Evolutionary conservation across 1,140 invertebrate genomes (phyloP).

Genomic region (Babylonia areolata): DNA sequence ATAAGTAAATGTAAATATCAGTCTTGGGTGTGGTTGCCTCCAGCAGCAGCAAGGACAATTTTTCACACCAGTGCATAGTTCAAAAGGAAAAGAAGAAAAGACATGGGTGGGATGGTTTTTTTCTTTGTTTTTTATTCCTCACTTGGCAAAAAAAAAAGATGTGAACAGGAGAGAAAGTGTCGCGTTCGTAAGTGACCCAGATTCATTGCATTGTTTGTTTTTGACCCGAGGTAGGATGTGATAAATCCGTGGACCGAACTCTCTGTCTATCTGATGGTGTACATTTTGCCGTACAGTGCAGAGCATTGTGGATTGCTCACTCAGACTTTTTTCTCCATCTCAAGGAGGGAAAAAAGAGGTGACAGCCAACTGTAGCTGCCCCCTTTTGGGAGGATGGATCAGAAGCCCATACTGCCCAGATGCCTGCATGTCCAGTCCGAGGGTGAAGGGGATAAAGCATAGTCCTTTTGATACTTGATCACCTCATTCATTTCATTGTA

Average conservation of each 20-base stretch:
- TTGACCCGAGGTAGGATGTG: not conserved
- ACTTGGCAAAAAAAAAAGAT: too few relatives aligned
- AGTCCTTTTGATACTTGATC: conserved; percentile 7
- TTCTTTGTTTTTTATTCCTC: too few relatives aligned
- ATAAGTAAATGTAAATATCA: not conserved
- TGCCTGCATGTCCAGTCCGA: too few relatives aligned
- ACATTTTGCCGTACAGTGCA: not conserved
- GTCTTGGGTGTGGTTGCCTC: not conserved
- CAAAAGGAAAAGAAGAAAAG: not conserved
- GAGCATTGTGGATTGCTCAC: conserved; percentile 5
- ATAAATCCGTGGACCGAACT: not conserved
- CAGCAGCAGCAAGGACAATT: not conserved
- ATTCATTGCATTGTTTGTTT: not conserved
- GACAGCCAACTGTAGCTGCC: not conserved
- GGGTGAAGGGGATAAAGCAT: too few relatives aligned
- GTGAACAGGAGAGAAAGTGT: too few relatives aligned
- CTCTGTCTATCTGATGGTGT: too few relatives aligned
- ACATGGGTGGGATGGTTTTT: not conserved
- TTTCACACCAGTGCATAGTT: not conserved
- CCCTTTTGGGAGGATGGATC: not conserved
- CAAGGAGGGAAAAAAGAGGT: too few relatives aligned
- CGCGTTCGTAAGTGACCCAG: not conserved
- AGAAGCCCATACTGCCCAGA: not conserved
- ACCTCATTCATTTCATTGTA: conserved; percentile 8
- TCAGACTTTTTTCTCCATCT: not conserved